Evolutionary conservation across 2,113 vertebrate genomes (phyloP), one percentile per base, ranked within the genome.

Genomic region (Merops nubicus): DNA sequence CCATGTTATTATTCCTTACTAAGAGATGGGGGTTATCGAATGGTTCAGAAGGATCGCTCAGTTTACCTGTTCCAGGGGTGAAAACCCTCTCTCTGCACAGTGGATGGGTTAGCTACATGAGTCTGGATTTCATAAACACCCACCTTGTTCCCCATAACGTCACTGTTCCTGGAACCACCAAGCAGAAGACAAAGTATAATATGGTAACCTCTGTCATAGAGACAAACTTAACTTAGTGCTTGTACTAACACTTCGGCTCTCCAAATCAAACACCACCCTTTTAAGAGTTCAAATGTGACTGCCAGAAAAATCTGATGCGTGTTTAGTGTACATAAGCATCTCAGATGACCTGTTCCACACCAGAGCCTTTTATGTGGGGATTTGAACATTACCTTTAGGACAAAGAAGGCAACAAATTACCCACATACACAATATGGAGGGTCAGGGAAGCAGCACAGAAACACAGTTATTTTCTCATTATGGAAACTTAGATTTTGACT

Each of bases 41-140:
- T 0, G 0, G 20, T 2, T 20, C 31, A 3, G 15, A 64, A 29
- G 0, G 1, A 34, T 3, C 0, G 0, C 11, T 3, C 1, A 0
- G 2, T 57, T n/a, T 15, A 31, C 69, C 36, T 10, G 42, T 33
- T 54, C 11, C 10, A n/a, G 15, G 20, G 34, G 36, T 26, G 38
- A 82, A 77, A 6, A 28, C 33, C 42, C 60, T 51, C 43, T 11
- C 5, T 2, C 48, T 22, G 9, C 19, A 15, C n/a, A n/a, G n/a
- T 42, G 70, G 17, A 33, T 63, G 20, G 6, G 8, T 20, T 11
- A 17, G 42, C 25, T 28, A 36, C 5, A 0, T 1, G 9, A 45
- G 5, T 20, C 51, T 40, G 64, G 29, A 38, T 64, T 31, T 8
- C 53, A 56, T 31, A n/a, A 73, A 60, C 25, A 51, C 5, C 45